Conservation (phyloP, 2,888 invertebrate genomes). For the Ophraella communa region DNA sequence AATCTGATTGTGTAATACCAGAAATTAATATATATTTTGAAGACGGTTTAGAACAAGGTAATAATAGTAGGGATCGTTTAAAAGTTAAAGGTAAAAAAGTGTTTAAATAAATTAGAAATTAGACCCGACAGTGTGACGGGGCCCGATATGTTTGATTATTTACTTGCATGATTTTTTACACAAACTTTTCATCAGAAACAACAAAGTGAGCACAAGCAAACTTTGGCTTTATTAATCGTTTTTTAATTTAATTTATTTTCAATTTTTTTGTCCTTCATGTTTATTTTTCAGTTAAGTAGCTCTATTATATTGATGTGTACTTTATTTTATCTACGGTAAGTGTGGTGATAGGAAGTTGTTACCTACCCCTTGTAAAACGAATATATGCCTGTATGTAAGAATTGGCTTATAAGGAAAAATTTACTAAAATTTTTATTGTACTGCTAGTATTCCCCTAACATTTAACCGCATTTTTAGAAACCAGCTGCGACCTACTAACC, state of each 20-base stretch:
- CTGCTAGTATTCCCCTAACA: constrained; percentile 57
- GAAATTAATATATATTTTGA: constrained; percentile 47
- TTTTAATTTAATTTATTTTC: constrained; percentile 20
- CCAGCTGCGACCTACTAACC: constrained; percentile 56
- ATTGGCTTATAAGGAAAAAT: constrained; percentile 31
- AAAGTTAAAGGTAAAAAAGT: constrained; percentile 33
- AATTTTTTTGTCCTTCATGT: constrained; percentile 30
- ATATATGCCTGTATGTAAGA: constrained; percentile 46
- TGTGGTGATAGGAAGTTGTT: constrained; percentile 29
- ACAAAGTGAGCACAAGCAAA: constrained; percentile 49
- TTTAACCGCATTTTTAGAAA: constrained; percentile 59
- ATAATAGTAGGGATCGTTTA: constrained; percentile 21
- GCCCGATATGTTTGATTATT: constrained; percentile 60
- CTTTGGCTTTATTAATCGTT: constrained; percentile 49
- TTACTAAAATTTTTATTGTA: constrained; percentile 39
- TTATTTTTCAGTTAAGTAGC: constrained; percentile 40
- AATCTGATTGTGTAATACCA: constrained; percentile 42
- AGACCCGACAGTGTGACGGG: constrained; percentile 46
- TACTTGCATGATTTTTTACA: constrained; percentile 42
- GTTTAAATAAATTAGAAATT: constrained; percentile 28
- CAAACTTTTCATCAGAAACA: constrained; percentile 27
- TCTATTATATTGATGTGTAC: constrained; percentile 40
- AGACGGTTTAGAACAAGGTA: constrained; percentile 28
- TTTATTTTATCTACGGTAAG: constrained; percentile 39
- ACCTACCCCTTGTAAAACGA: constrained; percentile 33